Conservation (phyloP, 2,113 vertebrate genomes). For the Amazona vittata region DNA sequence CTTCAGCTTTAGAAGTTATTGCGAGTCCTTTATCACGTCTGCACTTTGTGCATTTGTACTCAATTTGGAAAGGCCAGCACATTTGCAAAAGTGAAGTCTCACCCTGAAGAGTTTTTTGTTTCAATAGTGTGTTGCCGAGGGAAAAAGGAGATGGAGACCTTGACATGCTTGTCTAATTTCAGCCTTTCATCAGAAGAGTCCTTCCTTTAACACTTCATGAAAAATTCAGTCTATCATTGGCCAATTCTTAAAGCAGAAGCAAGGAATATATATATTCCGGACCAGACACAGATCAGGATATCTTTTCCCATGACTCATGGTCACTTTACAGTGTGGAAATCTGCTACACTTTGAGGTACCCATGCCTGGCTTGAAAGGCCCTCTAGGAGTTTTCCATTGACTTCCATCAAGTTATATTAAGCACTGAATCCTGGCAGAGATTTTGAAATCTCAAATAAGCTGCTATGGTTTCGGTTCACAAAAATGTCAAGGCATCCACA, state of each 20-base stretch:
- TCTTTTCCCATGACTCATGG: not conserved
- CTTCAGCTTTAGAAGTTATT: not conserved
- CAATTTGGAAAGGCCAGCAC: slow-evolving; percentile 8
- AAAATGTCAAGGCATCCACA: not conserved
- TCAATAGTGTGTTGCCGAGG: not conserved
- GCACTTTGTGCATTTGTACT: slow-evolving; percentile 4
- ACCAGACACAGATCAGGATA: not conserved
- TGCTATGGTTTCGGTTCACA: not conserved
- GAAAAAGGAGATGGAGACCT: not conserved
- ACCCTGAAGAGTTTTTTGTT: not conserved
- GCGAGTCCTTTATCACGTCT: not conserved
- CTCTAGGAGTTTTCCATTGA: not conserved
- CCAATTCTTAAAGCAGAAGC: not conserved
- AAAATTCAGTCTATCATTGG: not conserved
- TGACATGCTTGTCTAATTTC: not conserved
- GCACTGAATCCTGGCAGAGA: not conserved
- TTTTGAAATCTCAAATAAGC: not conserved
- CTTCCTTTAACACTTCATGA: not conserved
- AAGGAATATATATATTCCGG: not conserved
- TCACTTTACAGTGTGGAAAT: not conserved
- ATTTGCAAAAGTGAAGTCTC: slow-evolving; percentile 10
- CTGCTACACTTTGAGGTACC: not conserved
- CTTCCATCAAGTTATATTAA: not conserved
- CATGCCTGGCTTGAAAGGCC: not conserved
- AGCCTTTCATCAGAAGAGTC: not conserved